Evolutionary conservation across 2,797 vertebrate species (phyloP), one percentile per base, ranked within the genome.

Genomic region (Siniperca obscura): DNA sequence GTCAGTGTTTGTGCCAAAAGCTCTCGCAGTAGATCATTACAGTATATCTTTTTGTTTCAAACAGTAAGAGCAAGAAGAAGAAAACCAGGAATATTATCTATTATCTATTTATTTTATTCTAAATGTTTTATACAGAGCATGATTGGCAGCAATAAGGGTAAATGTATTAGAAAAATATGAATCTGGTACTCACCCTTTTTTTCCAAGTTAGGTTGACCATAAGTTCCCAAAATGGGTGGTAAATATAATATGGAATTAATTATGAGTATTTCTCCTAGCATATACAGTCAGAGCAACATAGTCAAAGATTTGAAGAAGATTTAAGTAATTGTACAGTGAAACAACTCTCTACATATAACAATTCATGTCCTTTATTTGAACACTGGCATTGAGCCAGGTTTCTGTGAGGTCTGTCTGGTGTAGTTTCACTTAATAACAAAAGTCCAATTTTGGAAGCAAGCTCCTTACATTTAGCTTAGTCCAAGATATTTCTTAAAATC

Each of bases 401-500:
- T 61, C 16, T 74, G 14, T 64, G 34, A 30, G 22, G 40, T 55
- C 19, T 5, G 17, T 69, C 27, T 55, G 52, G 16, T 38, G 60
- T 56, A 55, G 36, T 57, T 71, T 61, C 10, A 22, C 34, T 72
- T 53, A 61, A 78, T 60, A 67, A 70, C 42, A 80, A 19, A 52
- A 66, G 27, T 60, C 38, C 16, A 64, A 70, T 50, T 76, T 27
- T 48, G 8, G 27, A 66, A 74, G 27, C 21, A 27, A 64, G 9
- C 48, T 59, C 40, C 27, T 52, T 46, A 68, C 70, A 57, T 64
- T 36, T 38, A 13, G 21, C 9, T 17, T 46, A 72, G 21, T 53
- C 44, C 14, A 40, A 72, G 36, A 75, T 40, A 38, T 44, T 74
- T 74, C 27, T 67, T 59, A 34, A 65, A 86, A 76, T 76, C 25